These are phyloP conservation scores for Toxostoma redivivum DNA, from an alignment of 2,113 vertebrate species.

Conservation along the genomic window DNA sequence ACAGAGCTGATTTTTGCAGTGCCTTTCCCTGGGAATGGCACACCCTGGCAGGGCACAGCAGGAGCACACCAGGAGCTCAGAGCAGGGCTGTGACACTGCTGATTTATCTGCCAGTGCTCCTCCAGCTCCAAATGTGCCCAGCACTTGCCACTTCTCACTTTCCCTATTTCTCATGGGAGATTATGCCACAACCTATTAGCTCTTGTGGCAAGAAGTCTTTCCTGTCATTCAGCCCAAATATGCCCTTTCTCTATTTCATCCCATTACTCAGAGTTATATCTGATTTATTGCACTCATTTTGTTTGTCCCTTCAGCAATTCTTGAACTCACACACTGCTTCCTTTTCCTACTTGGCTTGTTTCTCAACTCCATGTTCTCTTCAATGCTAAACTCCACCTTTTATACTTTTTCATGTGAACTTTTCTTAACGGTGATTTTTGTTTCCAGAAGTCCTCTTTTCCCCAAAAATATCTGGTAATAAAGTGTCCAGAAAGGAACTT, in stretches of 20 bases:
- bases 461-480: not conserved
- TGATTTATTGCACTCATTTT: not conserved
- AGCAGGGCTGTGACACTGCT: not conserved
- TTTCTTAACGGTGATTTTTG: not conserved
- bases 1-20: no score
- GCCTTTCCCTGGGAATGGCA: no score
- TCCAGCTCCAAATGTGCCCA: not conserved
- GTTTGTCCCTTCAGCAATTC: not conserved
- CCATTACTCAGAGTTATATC: not conserved
- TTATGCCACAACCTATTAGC: conserved; percentile 40
- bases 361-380: not conserved
- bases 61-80: not conserved
- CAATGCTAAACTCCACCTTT: not conserved
- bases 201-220: not conserved
- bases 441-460: not conserved
- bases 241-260: conserved; percentile 34
- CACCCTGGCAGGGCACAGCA: not conserved
- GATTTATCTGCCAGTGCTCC: not conserved
- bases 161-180: conserved; percentile 12
- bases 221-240: conserved; percentile 3
- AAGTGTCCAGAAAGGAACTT: not conserved
- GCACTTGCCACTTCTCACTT: not conserved
- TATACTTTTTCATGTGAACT: not conserved
- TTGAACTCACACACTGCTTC: not conserved
- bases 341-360: not conserved